Percentiles rank a stretch among this genome's conserved stretches.
Evolutionary conservation across 1,140 invertebrate genomes (phyloP).

Genomic region (Drosophila arizonae): DNA sequence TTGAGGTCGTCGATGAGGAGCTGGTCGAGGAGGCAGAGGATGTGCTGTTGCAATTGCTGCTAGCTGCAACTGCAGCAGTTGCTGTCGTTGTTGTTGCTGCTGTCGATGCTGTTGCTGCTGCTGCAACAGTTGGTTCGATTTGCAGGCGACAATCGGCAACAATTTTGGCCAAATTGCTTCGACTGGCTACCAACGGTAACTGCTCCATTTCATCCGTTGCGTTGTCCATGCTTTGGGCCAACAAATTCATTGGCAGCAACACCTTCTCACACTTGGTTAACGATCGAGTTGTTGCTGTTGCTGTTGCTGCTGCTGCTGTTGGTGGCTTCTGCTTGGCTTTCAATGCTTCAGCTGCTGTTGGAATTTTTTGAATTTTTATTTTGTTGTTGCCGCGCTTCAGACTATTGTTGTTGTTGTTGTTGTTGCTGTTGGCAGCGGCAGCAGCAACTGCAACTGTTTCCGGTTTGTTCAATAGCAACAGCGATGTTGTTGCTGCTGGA

Average conservation of each 20-base stretch:
- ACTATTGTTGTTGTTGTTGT: slow-evolving; percentile 23
- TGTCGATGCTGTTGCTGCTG: slow-evolving; percentile 20
- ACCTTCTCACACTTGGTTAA: not conserved
- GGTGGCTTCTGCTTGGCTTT: slow-evolving; percentile 63
- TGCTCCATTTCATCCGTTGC: slow-evolving; percentile 47
- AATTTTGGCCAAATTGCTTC: slow-evolving; percentile 73
- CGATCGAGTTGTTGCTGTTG: slow-evolving; percentile 4
- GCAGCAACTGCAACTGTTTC: slow-evolving; percentile 76
- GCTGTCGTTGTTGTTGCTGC: slow-evolving; percentile 29
- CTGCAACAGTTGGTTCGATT: slow-evolving; percentile 57
- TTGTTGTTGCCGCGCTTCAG: slow-evolving; percentile 25
- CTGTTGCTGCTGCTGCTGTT: too few relatives aligned
- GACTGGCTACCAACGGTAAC: slow-evolving; percentile 73
- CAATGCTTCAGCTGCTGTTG: slow-evolving; percentile 76
- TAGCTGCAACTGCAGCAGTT: slow-evolving; percentile 35
- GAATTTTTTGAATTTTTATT: slow-evolving; percentile 77
- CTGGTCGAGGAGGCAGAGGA: slow-evolving; percentile 50
- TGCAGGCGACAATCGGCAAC: slow-evolving; percentile 75
- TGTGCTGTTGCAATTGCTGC: slow-evolving; percentile 29
- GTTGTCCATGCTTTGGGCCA: slow-evolving; percentile 60
- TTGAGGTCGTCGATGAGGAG: slow-evolving; percentile 69
- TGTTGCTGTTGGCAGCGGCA: slow-evolving; percentile 26
- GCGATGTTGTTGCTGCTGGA: slow-evolving; percentile 14
- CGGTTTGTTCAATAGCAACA: slow-evolving; percentile 61
- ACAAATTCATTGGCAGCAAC: slow-evolving; percentile 72